phyloP scores from a whole-genome alignment of 2,113 vertebrate genomes.

The Mystacornis crossleyi region DNA sequence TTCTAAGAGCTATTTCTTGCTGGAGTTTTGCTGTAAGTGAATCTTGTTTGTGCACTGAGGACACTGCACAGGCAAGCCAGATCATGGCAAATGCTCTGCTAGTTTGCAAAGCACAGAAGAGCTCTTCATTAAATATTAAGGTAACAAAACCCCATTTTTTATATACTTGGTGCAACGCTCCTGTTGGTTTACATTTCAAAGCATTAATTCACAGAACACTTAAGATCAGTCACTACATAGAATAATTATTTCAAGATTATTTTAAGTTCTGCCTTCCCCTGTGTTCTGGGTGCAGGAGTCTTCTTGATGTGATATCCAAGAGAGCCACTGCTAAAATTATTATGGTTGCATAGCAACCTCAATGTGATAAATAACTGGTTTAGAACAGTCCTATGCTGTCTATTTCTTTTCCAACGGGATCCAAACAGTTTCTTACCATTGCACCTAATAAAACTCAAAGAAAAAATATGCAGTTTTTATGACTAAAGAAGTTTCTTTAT shows the following conservation, averaged over 20 bases:
- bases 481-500: constrained; percentile 26
- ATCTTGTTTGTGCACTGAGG: neutral
- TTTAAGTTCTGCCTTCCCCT: neutral
- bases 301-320: neutral
- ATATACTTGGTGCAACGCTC: neutral
- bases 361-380: neutral
- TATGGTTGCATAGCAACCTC: constrained; percentile 14
- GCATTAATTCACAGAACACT: neutral
- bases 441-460: neutral
- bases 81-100: neutral
- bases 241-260: too few species aligned
- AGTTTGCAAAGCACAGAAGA: neutral
- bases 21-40: neutral
- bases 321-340: neutral
- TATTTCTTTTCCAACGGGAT: neutral
- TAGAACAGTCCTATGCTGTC: neutral
- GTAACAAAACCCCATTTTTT: neutral
- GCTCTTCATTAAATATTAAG: neutral
- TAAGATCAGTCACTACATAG: neutral
- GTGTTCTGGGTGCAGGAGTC: neutral
- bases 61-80: neutral
- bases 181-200: neutral
- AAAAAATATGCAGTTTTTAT: neutral
- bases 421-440: neutral
- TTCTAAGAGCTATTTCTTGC: neutral